These are phyloP conservation scores for Gymnoscelis rufifasciata DNA, from an alignment of 2,888 invertebrate species.

Conservation along the genomic window DNA sequence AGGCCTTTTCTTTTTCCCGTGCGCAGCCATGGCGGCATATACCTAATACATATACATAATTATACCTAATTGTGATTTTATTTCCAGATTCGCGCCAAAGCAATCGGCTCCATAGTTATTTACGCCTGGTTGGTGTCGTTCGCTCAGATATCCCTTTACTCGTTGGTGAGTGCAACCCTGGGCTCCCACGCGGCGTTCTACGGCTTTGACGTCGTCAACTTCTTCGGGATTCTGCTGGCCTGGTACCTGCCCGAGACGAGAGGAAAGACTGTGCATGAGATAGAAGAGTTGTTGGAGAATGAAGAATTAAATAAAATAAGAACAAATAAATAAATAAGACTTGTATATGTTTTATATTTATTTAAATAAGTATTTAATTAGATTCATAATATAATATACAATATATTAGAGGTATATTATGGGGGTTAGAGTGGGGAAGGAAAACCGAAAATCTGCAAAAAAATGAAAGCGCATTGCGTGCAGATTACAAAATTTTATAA, in stretches of 20 bases:
- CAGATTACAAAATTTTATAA: too few relatives aligned
- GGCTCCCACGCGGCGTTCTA: constrained; percentile 46
- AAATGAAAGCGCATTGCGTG: too few relatives aligned
- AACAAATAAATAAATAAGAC: too few relatives aligned
- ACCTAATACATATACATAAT: not conserved
- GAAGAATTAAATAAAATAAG: constrained; percentile 16
- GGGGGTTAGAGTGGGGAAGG: too few relatives aligned
- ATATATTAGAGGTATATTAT: too few relatives aligned
- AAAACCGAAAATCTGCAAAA: too few relatives aligned
- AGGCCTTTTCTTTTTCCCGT: too few relatives aligned
- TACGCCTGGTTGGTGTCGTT: constrained; percentile 56
- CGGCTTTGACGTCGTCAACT: constrained; percentile 48
- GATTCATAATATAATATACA: too few relatives aligned
- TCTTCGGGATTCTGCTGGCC: constrained; percentile 43
- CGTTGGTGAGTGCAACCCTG: constrained; percentile 32
- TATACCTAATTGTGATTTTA: not conserved
- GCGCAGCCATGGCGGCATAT: too few relatives aligned
- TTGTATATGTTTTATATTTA: too few relatives aligned
- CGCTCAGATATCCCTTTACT: constrained; percentile 36
- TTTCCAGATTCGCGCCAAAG: constrained; percentile 55
- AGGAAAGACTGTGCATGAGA: constrained; percentile 54
- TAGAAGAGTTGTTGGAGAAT: constrained; percentile 34
- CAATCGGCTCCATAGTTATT: constrained; percentile 50
- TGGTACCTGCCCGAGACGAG: constrained; percentile 62
- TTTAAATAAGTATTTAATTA: too few relatives aligned